Percentiles rank a stretch among this genome's conserved stretches.
phyloP scores from a whole-genome alignment of 2,797 vertebrate genomes.

The Acrocephalus scirpaceus region DNA sequence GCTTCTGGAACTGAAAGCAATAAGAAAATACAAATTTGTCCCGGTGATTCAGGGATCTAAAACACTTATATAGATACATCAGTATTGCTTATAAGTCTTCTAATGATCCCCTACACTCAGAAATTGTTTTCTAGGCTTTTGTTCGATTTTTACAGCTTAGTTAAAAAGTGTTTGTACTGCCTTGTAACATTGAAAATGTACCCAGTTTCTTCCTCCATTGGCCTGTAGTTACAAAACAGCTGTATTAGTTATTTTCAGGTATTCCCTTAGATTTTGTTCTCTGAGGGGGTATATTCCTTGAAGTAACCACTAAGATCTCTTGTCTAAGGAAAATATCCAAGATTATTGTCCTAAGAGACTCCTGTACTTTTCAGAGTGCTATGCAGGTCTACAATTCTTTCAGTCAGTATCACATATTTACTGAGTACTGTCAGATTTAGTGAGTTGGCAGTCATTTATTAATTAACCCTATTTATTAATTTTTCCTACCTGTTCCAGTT shows the following conservation, averaged over 20 bases:
- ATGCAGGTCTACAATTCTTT: not conserved
- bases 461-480: not conserved
- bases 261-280: not conserved
- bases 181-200: not conserved
- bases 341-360: not conserved
- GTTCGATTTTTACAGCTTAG: not conserved
- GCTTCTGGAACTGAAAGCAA: not conserved
- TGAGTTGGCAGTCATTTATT: not conserved
- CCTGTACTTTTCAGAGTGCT: not conserved
- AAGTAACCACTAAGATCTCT: not conserved
- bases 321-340: not conserved
- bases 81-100: not conserved
- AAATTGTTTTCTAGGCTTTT: not conserved
- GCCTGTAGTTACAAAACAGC: not conserved
- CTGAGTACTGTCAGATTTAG: not conserved
- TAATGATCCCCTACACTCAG: not conserved
- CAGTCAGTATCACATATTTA: not conserved
- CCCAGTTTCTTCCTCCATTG: not conserved
- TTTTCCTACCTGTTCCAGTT: not conserved
- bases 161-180: not conserved
- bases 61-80: not conserved
- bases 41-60: not conserved
- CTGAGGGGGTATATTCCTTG: not conserved
- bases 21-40: not conserved
- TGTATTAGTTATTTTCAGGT: not conserved